Evolutionary conservation across 2,888 invertebrate genomes (phyloP).

Genomic region (Chrysotoxum bicinctum): DNA sequence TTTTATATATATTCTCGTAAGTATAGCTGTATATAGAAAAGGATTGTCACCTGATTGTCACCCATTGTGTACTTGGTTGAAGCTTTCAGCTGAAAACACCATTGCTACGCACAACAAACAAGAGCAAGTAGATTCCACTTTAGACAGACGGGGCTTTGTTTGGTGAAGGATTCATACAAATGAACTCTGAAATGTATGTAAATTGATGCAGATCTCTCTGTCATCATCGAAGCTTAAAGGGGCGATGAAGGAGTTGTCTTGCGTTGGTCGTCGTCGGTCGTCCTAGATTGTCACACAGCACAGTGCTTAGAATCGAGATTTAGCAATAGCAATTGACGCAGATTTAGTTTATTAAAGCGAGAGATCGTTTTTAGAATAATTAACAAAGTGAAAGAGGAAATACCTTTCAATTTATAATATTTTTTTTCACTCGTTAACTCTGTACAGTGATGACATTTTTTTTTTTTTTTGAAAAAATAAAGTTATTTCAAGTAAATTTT

Average conservation of each 20-base stretch:
- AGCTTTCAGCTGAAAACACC: slow-evolving; percentile 41
- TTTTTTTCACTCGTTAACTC: slow-evolving; percentile 25
- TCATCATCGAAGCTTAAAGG: slow-evolving; percentile 34
- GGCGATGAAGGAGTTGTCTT: slow-evolving; percentile 46
- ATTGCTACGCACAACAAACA: slow-evolving; percentile 53
- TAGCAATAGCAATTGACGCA: slow-evolving; percentile 55
- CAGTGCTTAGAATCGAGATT: slow-evolving; percentile 44
- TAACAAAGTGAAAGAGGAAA: slow-evolving; percentile 20
- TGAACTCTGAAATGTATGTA: slow-evolving; percentile 70
- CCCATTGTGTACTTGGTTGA: slow-evolving; percentile 56
- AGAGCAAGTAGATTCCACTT: slow-evolving; percentile 63
- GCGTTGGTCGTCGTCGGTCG: background rate
- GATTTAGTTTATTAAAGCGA: slow-evolving; percentile 59
- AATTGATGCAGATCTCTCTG: slow-evolving; percentile 70
- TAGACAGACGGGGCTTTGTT: slow-evolving; percentile 70
- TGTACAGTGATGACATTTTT: background rate
- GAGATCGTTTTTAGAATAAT: slow-evolving; percentile 58
- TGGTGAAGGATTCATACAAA: slow-evolving; percentile 69
- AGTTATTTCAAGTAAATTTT: background rate
- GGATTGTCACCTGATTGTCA: slow-evolving; percentile 72
- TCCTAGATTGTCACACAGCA: slow-evolving; percentile 56
- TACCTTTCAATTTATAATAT: background rate
- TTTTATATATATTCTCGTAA: background rate
- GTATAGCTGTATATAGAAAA: too few relatives aligned
- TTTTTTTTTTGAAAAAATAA: background rate